phyloP scores from a whole-genome alignment of 2,797 vertebrate genomes.

The Delichon dasypus region DNA sequence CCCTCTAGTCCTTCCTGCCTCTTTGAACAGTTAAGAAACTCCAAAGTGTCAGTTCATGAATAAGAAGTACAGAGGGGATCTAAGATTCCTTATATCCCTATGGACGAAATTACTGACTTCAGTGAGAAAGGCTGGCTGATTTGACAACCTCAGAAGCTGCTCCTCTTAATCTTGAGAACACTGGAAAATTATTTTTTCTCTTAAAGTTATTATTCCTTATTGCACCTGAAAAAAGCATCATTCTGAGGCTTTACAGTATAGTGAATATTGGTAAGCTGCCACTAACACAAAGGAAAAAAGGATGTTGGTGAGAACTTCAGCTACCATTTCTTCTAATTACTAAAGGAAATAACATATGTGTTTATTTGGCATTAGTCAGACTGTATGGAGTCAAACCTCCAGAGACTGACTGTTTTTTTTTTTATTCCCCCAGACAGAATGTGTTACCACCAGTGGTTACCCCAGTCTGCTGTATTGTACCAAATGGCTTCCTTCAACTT shows the following conservation, averaged over 20 bases:
- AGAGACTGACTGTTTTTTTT: not conserved
- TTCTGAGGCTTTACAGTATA: not conserved
- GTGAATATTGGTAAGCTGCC: not conserved
- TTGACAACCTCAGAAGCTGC: not conserved
- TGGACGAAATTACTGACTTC: conserved; percentile 14
- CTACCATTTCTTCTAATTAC: not conserved
- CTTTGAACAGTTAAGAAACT: conserved; percentile 9
- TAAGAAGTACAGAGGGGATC: not conserved
- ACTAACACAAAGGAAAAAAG: not conserved
- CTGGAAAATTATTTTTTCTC: not conserved
- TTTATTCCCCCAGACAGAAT: not conserved
- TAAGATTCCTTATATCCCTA: not conserved
- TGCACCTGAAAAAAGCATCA: not conserved
- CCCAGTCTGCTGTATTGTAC: not conserved
- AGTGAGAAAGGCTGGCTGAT: not conserved
- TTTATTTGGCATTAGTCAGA: not conserved
- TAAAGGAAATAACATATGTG: not conserved
- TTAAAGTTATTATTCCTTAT: not conserved
- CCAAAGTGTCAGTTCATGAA: not conserved
- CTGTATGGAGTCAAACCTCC: not conserved
- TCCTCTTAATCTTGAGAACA: not conserved
- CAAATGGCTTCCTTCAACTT: not conserved
- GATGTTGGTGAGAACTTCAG: not conserved
- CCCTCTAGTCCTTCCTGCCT: not conserved
- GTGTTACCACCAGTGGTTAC: not conserved